Evolutionary conservation across 2,888 invertebrate genomes (phyloP), one percentile per base, ranked within the genome.

Genomic region (Netelia melanura): DNA sequence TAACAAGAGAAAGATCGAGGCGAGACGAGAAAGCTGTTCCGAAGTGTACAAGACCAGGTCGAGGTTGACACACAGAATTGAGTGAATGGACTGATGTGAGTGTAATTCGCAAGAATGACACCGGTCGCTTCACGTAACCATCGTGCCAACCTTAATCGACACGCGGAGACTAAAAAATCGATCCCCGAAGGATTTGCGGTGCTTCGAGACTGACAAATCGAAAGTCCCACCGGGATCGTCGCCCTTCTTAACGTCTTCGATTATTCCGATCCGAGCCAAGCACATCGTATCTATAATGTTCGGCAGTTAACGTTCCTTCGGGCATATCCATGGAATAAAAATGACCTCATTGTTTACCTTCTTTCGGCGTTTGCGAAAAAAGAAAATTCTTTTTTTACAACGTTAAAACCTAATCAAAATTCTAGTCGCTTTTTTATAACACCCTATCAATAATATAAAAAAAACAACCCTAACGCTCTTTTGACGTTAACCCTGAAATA

Each of bases 131-230:
- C 48, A n/a, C 44, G 38, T 38, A 38, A 48, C 62, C 74, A 44
- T 48, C 25, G 25, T 74, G 25, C 48, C 21, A 44, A 44, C 30
- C n/a, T 61, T 61, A 61, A 72, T 61, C 65, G 54, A 21, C 65
- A 30, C 38, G 43, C 65, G 11, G 65, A 48, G 65, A 76, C 30
- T 62, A 52, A 38, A 56, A 56, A 76, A 76, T 76, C 48, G 76
- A 65, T 65, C 76, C 65, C 65, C 38, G 54, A 30, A 52, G 75
- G 38, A 38, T 44, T 21, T 8, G 14, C 30, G 62, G 48, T 44
- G 64, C 54, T 52, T 76, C 64, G 17, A 3, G 48, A 48, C 54
- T 76, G 76, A 76, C 76, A 56, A 65, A 76, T 76, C 76, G 76
- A 65, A 38, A 52, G 38, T 76, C 76, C 64, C 76, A n/a, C 8